Evolutionary conservation across 2,797 vertebrate species (phyloP), one percentile per base, ranked within the genome.

Genomic region (Arnoldichthys spilopterus): DNA sequence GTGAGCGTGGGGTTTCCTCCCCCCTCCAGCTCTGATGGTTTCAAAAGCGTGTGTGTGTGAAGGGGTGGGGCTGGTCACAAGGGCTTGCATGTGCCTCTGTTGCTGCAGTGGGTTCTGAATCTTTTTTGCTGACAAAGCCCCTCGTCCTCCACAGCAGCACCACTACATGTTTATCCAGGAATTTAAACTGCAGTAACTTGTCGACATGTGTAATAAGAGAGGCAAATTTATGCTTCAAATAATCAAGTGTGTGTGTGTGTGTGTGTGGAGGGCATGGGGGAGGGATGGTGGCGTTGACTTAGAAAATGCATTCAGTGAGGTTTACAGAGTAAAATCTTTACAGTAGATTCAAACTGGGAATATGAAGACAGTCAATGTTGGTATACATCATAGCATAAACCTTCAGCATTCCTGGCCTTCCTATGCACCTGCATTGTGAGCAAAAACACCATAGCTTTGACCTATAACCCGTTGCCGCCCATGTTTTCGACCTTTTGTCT

Each of bases 51-150:
- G 66, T 63, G 64, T 81, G 43, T 37, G 49, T 58, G 28, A 43
- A 37, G n/a, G 51, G 69, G 40, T 63, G 73, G 40, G 70, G 51
- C 54, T 76, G 68, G 81, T 86, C 83, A 82, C 79, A 83, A 83
- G 81, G 81, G 71, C 37, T 62, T 53, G 54, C 81, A 82, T 85
- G 83, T 85, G 82, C 78, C 74, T 61, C 67, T 76, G 67, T 67
- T 63, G 54, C 40, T 84, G 78, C 66, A 71, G 77, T 72, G 54
- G 49, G 74, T 74, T 49, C 47, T 76, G 76, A 77, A 85, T 82
- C 22, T 54, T 73, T 82, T 81, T 73, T 84, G 78, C 84, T 87
- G 83, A 87, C 78, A 16, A 73, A 51, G 73, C 32, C 26, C 34
- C 58, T 74, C 69, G 54, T 71, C 54, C 24, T 67, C 67, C 56